A percentile compares a stretch with the other conserved stretches of the same genome.
These are phyloP conservation scores for Selenia dentaria DNA, from an alignment of 2,888 invertebrate genomes.

Conservation along the genomic window DNA sequence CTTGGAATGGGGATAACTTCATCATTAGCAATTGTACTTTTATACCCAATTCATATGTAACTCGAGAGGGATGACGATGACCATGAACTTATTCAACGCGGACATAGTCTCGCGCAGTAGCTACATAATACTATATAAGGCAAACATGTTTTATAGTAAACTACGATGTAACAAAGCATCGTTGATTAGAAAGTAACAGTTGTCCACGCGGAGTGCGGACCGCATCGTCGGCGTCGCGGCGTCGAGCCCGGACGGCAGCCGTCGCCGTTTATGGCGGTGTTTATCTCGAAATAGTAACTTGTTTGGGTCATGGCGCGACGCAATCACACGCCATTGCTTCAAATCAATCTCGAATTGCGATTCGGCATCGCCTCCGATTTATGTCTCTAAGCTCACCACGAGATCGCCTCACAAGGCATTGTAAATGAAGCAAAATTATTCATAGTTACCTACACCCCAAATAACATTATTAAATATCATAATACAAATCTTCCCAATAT, in stretches of 20 bases:
- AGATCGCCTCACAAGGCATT: no score
- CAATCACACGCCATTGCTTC: constrained; percentile 73
- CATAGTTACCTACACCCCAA: no score
- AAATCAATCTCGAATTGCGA: constrained; percentile 66
- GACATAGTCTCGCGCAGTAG: no score
- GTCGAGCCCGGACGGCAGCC: constrained; percentile 54
- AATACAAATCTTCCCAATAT: no score
- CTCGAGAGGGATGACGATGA: no score
- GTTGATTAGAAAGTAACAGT: constrained; percentile 66
- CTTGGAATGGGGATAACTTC: no score
- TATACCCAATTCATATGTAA: no score
- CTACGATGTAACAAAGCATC: constrained; percentile 12
- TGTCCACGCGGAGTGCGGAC: constrained; percentile 33
- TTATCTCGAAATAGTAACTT: constrained; percentile 82
- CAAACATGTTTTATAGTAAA: neutral
- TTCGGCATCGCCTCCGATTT: constrained; percentile 36
- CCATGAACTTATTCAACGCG: no score
- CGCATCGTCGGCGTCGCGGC: constrained; percentile 28
- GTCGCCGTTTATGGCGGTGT: constrained; percentile 75
- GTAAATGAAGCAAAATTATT: no score
- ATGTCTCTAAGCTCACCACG: constrained; percentile 4
- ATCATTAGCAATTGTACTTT: no score
- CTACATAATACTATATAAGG: no score
- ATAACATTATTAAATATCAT: no score
- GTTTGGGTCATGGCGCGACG: constrained; percentile 75